phyloP scores from a whole-genome alignment of 2,113 vertebrate genomes.

The Paradisaea rubra region DNA sequence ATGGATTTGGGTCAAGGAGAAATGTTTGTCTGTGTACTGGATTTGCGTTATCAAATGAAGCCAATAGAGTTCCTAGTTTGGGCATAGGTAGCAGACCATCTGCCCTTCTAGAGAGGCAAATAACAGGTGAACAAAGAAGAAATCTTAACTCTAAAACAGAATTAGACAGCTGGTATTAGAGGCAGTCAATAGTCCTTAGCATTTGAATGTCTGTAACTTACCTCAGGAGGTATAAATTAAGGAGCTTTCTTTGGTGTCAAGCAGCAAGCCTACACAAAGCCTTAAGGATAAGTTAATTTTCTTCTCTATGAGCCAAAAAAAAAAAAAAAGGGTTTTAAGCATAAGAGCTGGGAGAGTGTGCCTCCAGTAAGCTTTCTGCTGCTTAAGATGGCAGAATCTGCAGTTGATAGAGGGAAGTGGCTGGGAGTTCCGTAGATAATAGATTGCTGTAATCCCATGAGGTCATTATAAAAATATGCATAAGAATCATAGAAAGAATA shows the following conservation, averaged over 20 bases:
- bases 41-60: neutral
- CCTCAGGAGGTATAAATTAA: constrained; percentile 3
- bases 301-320: neutral
- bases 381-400: neutral
- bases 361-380: neutral
- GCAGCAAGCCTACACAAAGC: neutral
- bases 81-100: neutral
- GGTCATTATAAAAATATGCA: constrained; percentile 38
- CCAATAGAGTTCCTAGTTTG: neutral
- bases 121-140: neutral
- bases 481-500: neutral
- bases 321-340: neutral
- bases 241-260: neutral
- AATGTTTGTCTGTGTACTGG: neutral
- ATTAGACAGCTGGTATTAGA: neutral
- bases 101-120: neutral
- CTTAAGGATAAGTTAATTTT: neutral
- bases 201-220: neutral
- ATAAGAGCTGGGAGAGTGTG: neutral
- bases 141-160: neutral
- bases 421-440: constrained; percentile 49
- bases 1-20: neutral
- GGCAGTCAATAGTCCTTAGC: neutral
- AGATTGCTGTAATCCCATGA: constrained; percentile 23
- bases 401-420: neutral